Evolutionary conservation across 2,797 vertebrate species (phyloP).

Genomic region (Fringilla coelebs): DNA sequence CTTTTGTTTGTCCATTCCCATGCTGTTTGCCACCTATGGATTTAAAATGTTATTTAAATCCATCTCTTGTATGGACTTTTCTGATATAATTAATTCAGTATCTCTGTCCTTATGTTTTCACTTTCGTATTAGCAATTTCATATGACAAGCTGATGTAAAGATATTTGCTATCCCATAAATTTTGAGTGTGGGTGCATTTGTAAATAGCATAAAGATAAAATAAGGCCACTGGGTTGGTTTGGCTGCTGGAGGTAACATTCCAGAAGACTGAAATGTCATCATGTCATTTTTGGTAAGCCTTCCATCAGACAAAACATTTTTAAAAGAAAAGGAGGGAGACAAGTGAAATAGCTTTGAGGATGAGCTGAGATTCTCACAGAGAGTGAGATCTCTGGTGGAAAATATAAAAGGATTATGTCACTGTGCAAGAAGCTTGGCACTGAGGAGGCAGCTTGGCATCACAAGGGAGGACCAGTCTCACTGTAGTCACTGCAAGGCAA

Average conservation of each 20-base stretch:
- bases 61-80: neutral
- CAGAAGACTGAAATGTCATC: neutral
- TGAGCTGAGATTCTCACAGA: neutral
- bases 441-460: neutral
- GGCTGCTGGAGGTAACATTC: neutral
- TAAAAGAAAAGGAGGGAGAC: neutral
- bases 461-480: neutral
- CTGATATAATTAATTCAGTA: neutral
- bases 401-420: neutral
- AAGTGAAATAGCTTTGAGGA: neutral
- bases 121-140: neutral
- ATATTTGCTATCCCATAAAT: neutral
- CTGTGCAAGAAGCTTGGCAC: neutral
- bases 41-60: neutral
- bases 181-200: neutral
- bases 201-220: neutral
- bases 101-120: neutral
- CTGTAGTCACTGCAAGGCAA: rapidly evolving
- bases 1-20: neutral
- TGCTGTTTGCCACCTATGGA: neutral
- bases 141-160: neutral
- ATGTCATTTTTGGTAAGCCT: neutral
- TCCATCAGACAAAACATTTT: neutral
- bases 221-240: neutral
- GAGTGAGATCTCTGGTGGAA: neutral